Percentiles rank a stretch among this genome's conserved stretches.
Conservation (phyloP, 1,140 invertebrate genomes). For the Rhynchophorus ferrugineus region DNA sequence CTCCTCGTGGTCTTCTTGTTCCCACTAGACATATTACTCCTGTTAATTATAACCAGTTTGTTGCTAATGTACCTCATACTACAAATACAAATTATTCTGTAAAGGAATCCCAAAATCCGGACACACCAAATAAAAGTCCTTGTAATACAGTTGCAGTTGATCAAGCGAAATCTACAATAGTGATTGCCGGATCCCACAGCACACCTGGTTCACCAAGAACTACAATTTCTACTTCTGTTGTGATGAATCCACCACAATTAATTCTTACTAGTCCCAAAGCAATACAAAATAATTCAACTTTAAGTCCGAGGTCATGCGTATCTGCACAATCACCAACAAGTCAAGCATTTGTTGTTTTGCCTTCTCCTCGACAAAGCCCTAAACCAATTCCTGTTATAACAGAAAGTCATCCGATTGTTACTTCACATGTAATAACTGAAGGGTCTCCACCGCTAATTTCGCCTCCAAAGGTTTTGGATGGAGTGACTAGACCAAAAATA, state of each 20-base stretch:
- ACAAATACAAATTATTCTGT: conserved; percentile 6
- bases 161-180: conserved; percentile 2
- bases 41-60: conserved; percentile 13
- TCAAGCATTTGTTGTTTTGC: conserved; percentile 1
- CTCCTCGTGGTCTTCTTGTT: conserved; percentile 20
- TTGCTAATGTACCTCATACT: conserved; percentile 18
- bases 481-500: too few relatives aligned
- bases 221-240: neutral
- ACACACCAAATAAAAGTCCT: neutral
- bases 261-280: conserved; percentile 4
- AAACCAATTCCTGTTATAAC: conserved; percentile 5
- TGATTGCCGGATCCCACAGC: conserved; percentile 1
- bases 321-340: neutral
- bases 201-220: neutral
- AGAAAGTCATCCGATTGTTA: neutral
- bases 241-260: conserved; percentile 5
- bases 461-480: neutral
- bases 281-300: neutral
- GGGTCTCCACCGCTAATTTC: neutral
- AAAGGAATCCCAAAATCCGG: conserved; percentile 15
- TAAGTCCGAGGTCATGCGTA: neutral
- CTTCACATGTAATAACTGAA: neutral
- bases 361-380: conserved; percentile 1
- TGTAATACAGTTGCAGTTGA: neutral
- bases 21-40: conserved; percentile 22